Evolutionary conservation across 1,140 invertebrate genomes (phyloP), one percentile per base, ranked within the genome.

Genomic region (Maconellicoccus hirsutus): DNA sequence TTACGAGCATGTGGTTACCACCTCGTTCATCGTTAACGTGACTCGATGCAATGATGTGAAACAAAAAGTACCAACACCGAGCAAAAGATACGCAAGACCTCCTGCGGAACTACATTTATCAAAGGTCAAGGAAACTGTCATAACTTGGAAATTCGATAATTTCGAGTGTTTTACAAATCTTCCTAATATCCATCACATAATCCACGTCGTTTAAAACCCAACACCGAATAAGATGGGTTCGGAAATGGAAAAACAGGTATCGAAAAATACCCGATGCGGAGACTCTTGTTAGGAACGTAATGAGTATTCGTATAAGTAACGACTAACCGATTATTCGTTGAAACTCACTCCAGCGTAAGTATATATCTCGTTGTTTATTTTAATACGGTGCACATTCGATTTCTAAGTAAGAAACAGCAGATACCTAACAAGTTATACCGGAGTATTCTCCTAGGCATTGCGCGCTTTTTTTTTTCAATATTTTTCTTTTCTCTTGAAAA

Each of bases 351-450:
- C 42, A 52, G 42, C 61, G 10, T 66, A 66, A 66, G 61, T 66
- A 66, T 66, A 66, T 66, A 66, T 66, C 61, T 66, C 25, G 22
- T 66, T 66, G 61, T 66, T 66, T 66, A 66, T 66, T 66, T 66
- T 66, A 66, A 66, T 66, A 66, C 25, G 3, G 61, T 66, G 61
- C 61, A 66, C 25, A 66, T 66, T 66, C 61, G 61, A 66, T 66
- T 66, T 66, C 61, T 26, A 66, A 66, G 61, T 66, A 66, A 66
- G 14, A 66, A 66, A 66, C 21, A 66, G 25, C 61, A 26, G 10
- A 10, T 22, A 23, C 61, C 21, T 25, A 66, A 66, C 61, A 66
- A 66, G 61, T 66, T 66, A 66, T 66, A 66, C 61, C 10, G 10
- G 61, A 23, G 19, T 22, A 66, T 66, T 66, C 61, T 66, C 61